A percentile compares a stretch with the other conserved stretches of the same genome.
Conservation (phyloP, 2,113 vertebrate species). For the Ageneiosus marmoratus region DNA sequence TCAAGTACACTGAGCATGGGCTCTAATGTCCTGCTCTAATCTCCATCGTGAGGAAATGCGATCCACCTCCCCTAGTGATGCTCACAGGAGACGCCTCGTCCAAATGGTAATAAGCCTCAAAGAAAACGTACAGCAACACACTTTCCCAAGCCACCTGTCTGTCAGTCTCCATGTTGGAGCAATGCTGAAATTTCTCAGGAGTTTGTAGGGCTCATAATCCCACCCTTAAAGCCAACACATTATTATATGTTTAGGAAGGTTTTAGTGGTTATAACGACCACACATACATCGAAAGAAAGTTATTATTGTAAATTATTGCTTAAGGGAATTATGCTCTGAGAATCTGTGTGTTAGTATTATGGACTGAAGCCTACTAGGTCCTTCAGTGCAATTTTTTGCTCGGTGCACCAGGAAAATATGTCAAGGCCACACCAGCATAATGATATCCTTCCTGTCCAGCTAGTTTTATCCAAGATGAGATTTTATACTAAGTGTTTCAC, state of each 20-base stretch:
- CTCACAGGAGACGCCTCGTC: constrained; percentile 28
- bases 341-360: not conserved
- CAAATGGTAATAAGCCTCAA: constrained; percentile 28
- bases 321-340: constrained; percentile 22
- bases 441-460: constrained; percentile 12
- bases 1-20: constrained; percentile 56
- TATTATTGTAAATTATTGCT: constrained; percentile 33
- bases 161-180: constrained; percentile 22
- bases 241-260: constrained; percentile 28
- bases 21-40: constrained; percentile 53
- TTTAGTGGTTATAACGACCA: constrained; percentile 35
- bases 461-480: not conserved
- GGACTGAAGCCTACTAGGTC: constrained; percentile 9
- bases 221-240: constrained; percentile 32
- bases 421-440: constrained; percentile 3
- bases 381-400: constrained; percentile 25
- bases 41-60: constrained; percentile 58
- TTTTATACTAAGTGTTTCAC: not conserved
- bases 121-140: constrained; percentile 2
- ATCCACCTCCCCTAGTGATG: constrained; percentile 49
- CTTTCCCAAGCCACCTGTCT: constrained; percentile 31
- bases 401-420: not conserved
- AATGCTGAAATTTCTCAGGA: constrained; percentile 19
- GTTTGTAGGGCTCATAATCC: not conserved
- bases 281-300: constrained; percentile 26